Evolutionary conservation across 2,113 vertebrate genomes (phyloP).

Genomic region (Ancistrus triradiatus): DNA sequence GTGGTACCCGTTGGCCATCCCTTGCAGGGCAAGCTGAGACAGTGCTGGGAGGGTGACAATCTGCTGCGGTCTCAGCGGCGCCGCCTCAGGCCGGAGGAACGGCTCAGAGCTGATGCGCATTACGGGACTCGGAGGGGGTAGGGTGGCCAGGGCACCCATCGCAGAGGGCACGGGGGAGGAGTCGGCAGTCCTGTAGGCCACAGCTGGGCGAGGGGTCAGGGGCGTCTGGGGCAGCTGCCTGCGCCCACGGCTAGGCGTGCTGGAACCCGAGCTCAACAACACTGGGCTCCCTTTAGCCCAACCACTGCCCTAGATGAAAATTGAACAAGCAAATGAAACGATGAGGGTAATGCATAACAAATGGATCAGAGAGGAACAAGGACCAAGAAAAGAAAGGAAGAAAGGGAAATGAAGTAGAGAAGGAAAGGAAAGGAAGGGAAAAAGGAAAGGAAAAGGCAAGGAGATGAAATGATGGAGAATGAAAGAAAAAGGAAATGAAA

Average conservation of each 20-base stretch:
- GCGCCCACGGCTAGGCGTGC: constrained; percentile 84
- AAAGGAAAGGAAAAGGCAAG: background rate
- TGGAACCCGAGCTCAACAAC: constrained; percentile 82
- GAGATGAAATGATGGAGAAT: background rate
- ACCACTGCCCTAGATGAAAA: constrained; percentile 90
- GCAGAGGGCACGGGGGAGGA: constrained; percentile 86
- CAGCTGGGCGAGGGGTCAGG: constrained; percentile 83
- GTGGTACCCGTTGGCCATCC: constrained; percentile 86
- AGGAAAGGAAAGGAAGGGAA: constrained; percentile 39
- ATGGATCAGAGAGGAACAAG: constrained; percentile 38
- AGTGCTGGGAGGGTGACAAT: constrained; percentile 78
- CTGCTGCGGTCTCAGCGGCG: constrained; percentile 67
- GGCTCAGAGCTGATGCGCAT: constrained; percentile 79
- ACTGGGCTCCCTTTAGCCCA: constrained; percentile 84
- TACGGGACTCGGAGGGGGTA: constrained; percentile 74
- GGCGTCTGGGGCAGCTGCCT: constrained; percentile 93
- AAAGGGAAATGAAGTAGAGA: constrained; percentile 43
- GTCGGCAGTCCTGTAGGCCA: constrained; percentile 92
- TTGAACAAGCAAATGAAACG: constrained; percentile 79
- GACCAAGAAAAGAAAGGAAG: background rate
- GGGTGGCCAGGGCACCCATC: constrained; percentile 57
- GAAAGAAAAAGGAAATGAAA: background rate
- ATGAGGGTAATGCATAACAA: constrained; percentile 52
- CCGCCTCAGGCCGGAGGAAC: constrained; percentile 71
- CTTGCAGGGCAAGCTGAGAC: constrained; percentile 78